Base-by-base conservation (phyloP, 2,797 vertebrate genomes). In the Gambelia wislizenii region DNA sequence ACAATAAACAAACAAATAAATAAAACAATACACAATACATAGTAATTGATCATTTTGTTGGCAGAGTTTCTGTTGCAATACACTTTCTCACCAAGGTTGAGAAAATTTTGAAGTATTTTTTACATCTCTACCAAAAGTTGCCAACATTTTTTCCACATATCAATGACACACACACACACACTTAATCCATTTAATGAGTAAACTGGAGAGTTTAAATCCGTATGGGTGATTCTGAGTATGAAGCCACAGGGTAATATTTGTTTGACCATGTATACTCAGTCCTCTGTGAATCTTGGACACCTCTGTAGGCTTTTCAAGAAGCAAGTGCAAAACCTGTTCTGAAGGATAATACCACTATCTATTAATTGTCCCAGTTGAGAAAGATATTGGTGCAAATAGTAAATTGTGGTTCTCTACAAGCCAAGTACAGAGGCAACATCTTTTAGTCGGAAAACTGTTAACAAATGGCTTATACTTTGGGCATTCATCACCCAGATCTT, bases 331-430 rank as follows among this genome's bases (percentile, higher is more conserved):
- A 84, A 70, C 75, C 18, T 54, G 87, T 85, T 89, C 76, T 39
- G 10, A 33, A 61, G 83, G 76, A 93, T 61, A 94, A 93, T 72
- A 94, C 91, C 91, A 92, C 92, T 91, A 94, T 94, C 89, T 93
- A 95, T 94, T 95, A 95, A 91, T 92, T 94, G 92, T 92, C 86
- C 89, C 90, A 87, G 89, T 93, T 91, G 81, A 91, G 87, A 93
- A 89, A 92, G 93, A 95, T 94, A 92, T 92, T 90, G 89, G 27
- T 86, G 87, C 85, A 92, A 94, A 95, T 59, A 92, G 92, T 94
- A 95, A 95, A 95, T 94, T 92, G 91, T 85, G 72, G 85, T 85
- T 96, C 85, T 85, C 87, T 91, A 90, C 77, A 89, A 92, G 74
- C 79, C 90, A 85, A 30, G 77, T 91, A 83, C 83, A 86, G 54